Conservation (phyloP, 2,888 invertebrate species). For the Agriopis aurantiaria region DNA sequence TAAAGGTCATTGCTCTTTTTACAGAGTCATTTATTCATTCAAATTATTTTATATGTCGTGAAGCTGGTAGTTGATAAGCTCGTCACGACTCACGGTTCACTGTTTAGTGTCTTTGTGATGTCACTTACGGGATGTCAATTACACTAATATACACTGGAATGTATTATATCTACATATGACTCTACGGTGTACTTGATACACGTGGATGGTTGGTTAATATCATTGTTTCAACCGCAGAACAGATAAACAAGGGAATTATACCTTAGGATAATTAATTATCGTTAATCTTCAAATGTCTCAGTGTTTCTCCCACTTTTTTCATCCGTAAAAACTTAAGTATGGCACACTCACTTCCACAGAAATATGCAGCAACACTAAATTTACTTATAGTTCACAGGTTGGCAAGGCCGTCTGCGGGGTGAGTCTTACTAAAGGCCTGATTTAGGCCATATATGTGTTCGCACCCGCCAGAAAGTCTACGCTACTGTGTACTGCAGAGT, state of each 20-base stretch:
- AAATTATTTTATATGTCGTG: slow-evolving; percentile 24
- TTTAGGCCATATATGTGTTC: too few relatives aligned
- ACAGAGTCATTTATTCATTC: slow-evolving; percentile 21
- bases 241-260: too few relatives aligned
- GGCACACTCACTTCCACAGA: too few relatives aligned
- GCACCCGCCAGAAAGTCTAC: not conserved
- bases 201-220: not conserved
- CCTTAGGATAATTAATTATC: too few relatives aligned
- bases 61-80: slow-evolving; percentile 21
- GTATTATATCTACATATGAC: not conserved
- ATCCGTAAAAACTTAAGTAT: too few relatives aligned
- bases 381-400: too few relatives aligned
- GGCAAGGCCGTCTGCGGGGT: too few relatives aligned
- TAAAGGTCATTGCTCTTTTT: slow-evolving; percentile 19
- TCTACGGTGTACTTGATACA: not conserved
- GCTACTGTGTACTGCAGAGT: not conserved
- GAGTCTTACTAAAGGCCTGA: too few relatives aligned
- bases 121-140: slow-evolving; percentile 23
- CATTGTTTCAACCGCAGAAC: not conserved
- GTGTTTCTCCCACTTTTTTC: too few relatives aligned
- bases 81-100: slow-evolving; percentile 24
- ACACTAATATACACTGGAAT: slow-evolving; percentile 17
- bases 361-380: too few relatives aligned
- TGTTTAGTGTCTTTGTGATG: slow-evolving; percentile 32
- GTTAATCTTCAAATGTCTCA: too few relatives aligned